phyloP scores from a whole-genome alignment of 1,140 invertebrate species.

The Dendrolimus kikuchii region DNA sequence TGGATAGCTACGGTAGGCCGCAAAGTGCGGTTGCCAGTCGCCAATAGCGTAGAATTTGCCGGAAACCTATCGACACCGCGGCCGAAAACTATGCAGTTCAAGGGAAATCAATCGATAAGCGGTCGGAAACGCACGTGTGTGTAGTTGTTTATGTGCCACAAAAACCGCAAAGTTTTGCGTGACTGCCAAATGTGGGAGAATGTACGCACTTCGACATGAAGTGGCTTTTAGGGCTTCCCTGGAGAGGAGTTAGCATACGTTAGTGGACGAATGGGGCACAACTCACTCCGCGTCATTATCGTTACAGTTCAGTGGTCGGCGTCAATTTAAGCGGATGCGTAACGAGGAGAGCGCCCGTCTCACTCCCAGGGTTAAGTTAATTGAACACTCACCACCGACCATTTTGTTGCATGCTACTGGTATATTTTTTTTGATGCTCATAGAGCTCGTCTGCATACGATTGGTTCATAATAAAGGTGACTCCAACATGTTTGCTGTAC shows the following conservation, averaged over 20 bases:
- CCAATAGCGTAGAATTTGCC: constrained; percentile 56
- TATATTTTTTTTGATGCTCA: too few relatives aligned
- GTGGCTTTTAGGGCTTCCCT: constrained; percentile 53
- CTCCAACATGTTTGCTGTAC: too few relatives aligned
- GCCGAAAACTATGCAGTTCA: constrained; percentile 60
- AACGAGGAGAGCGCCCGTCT: constrained; percentile 41
- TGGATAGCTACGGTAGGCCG: constrained; percentile 32
- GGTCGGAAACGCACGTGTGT: constrained; percentile 46
- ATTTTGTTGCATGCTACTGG: constrained; percentile 26
- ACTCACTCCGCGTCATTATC: constrained; percentile 46
- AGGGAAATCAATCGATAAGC: constrained; percentile 60
- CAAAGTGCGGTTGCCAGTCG: constrained; percentile 45
- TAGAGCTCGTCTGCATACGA: too few relatives aligned
- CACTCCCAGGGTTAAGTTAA: constrained; percentile 45
- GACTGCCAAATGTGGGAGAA: constrained; percentile 55
- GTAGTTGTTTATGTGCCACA: constrained; percentile 63
- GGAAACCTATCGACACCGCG: constrained; percentile 51
- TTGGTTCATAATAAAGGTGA: too few relatives aligned
- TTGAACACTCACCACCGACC: constrained; percentile 30
- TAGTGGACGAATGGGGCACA: constrained; percentile 37
- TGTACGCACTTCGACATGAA: constrained; percentile 29
- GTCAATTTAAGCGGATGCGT: constrained; percentile 46
- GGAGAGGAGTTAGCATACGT: constrained; percentile 47
- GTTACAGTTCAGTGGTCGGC: constrained; percentile 45
- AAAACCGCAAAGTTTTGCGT: constrained; percentile 58